Evolutionary conservation across 2,797 vertebrate species (phyloP).

Genomic region (Amphiprion clarkii): DNA sequence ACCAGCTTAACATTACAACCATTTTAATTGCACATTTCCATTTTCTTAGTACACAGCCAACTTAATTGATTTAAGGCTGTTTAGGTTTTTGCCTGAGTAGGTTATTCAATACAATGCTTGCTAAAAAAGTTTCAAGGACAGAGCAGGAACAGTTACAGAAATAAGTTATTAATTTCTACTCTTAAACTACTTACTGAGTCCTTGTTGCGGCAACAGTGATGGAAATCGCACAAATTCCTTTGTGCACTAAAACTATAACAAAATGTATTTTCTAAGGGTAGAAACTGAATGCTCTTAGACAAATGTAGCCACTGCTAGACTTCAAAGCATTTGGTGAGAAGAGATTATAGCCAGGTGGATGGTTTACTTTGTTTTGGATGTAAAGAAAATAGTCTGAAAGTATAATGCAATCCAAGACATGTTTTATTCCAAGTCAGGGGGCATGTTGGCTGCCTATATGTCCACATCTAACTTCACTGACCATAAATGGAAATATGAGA

Average conservation of each 20-base stretch:
- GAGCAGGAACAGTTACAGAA: constrained; percentile 6
- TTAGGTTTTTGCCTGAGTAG: neutral
- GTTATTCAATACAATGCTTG: constrained; percentile 5
- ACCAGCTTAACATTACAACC: constrained; percentile 34
- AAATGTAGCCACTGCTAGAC: neutral
- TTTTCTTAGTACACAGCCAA: constrained; percentile 3
- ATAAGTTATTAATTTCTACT: constrained; percentile 1
- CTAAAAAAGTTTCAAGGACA: neutral
- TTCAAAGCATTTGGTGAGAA: constrained; percentile 22
- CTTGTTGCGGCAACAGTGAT: neutral
- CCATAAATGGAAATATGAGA: too few relatives aligned
- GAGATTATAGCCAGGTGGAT: constrained; percentile 5
- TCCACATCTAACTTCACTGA: neutral
- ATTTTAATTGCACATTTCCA: constrained; percentile 13
- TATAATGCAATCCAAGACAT: constrained; percentile 1
- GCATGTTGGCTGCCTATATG: constrained; percentile 25
- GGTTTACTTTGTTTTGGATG: constrained; percentile 24
- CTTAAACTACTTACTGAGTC: constrained; percentile 6
- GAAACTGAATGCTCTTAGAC: neutral
- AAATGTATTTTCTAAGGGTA: constrained; percentile 14
- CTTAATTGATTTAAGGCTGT: constrained; percentile 1
- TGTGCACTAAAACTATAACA: constrained; percentile 12
- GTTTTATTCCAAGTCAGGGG: neutral
- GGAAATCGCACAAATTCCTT: constrained; percentile 16
- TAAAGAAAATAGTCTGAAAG: constrained; percentile 12